These are phyloP conservation scores for Micrasema minimum DNA, from an alignment of 1,140 invertebrate genomes.

Conservation along the genomic window DNA sequence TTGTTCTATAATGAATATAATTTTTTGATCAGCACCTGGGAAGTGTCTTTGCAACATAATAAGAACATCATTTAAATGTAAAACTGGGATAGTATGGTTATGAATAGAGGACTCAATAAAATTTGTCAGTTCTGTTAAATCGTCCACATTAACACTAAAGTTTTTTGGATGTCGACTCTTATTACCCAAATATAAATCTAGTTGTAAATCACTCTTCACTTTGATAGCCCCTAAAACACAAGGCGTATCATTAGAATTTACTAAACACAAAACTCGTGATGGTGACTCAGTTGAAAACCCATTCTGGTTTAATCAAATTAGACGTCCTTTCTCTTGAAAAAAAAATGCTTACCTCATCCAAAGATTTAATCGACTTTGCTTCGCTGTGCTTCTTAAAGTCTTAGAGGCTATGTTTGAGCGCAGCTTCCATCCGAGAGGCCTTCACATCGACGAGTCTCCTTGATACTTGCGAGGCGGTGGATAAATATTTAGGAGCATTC, in stretches of 20 bases:
- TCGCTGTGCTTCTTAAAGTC: slow-evolving; percentile 1
- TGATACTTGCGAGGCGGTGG: not conserved
- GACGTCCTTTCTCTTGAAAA: not conserved
- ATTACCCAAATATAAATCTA: not conserved
- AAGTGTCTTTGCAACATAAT: too few relatives aligned
- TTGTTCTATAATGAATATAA: slow-evolving; percentile 1
- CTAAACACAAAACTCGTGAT: not conserved
- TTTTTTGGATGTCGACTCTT: not conserved
- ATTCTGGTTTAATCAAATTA: slow-evolving; percentile 4
- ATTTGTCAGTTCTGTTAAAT: not conserved
- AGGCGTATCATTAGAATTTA: not conserved
- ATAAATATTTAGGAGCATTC: not conserved
- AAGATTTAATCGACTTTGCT: slow-evolving; percentile 3
- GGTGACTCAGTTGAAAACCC: not conserved
- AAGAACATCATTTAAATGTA: slow-evolving; percentile 5
- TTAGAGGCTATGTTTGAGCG: not conserved
- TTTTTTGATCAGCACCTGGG: too few relatives aligned
- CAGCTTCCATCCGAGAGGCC: slow-evolving; percentile 4
- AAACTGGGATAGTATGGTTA: not conserved
- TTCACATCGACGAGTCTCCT: not conserved
- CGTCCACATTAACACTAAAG: not conserved
- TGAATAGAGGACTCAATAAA: not conserved
- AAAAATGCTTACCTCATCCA: not conserved
- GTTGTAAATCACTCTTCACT: slow-evolving; percentile 5
- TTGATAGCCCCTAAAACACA: slow-evolving; percentile 3